phyloP scores from a whole-genome alignment of 2,888 invertebrate species.

The Cataglyphis altisquamis region DNA sequence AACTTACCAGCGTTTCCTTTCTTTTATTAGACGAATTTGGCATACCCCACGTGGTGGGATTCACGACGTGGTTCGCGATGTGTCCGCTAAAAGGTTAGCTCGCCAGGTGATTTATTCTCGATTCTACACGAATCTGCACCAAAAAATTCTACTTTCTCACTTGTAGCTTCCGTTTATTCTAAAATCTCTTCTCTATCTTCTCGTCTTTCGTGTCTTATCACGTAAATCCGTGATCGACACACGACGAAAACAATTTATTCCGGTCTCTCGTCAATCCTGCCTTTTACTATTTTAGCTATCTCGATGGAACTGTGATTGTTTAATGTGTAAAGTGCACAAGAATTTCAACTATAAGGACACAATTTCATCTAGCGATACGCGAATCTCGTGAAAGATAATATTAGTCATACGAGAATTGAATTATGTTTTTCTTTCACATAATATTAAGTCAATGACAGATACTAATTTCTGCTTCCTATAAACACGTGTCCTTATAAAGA shows the following conservation, averaged over 20 bases:
- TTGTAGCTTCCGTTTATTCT: slow-evolving; percentile 28
- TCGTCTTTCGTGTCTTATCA: slow-evolving; percentile 25
- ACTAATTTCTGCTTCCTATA: background rate
- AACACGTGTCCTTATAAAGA: slow-evolving; percentile 28
- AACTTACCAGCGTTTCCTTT: slow-evolving; percentile 58
- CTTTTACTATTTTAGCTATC: slow-evolving; percentile 24
- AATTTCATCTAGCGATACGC: background rate
- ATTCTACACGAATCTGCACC: slow-evolving; percentile 61
- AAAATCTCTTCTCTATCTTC: slow-evolving; percentile 30
- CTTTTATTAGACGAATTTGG: slow-evolving; percentile 82
- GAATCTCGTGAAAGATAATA: background rate
- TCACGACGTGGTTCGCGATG: slow-evolving; percentile 88
- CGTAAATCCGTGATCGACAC: slow-evolving; percentile 13
- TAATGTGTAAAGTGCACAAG: slow-evolving; percentile 35
- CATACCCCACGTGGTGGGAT: slow-evolving; percentile 87
- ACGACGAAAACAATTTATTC: background rate
- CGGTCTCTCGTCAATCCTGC: slow-evolving; percentile 31
- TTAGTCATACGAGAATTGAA: background rate
- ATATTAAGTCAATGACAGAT: background rate
- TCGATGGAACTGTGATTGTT: slow-evolving; percentile 18
- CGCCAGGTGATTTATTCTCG: slow-evolving; percentile 59
- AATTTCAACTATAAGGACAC: slow-evolving; percentile 21
- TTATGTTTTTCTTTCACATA: too few species aligned
- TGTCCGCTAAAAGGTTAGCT: slow-evolving; percentile 87
- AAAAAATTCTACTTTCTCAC: slow-evolving; percentile 36